Base-by-base conservation (phyloP, 2,888 invertebrate species). In the Adineta ricciae region DNA sequence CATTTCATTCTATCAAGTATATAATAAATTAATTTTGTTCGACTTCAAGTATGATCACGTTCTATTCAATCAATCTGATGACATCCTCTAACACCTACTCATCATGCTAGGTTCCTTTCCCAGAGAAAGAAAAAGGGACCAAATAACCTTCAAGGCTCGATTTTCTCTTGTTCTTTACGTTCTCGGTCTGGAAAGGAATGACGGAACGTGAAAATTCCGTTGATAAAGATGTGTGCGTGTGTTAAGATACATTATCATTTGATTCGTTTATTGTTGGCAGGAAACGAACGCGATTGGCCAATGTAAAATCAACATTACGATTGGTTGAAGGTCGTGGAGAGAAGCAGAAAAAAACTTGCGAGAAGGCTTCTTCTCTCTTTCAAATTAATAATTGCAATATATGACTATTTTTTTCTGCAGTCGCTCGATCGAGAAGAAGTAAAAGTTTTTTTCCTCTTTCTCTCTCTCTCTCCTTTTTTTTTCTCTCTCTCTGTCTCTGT, bases 1-100 rank as follows among this genome's bases (percentile, higher is more conserved):
- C 64, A 64, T 64, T 64, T 64, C 64, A 64, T 32, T 64, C 32
- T 64, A 64, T 64, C 64, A 64, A 64, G 64, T 64, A 64, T 64
- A 64, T 32, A 64, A 64, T 64, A 64, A 64, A 64, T 64, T 64
- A 64, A 64, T 64, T 64, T 64, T 64, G 64, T 64, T 32, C 16
- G 32, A 64, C 64, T 64, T 64, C 64, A 64, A 64, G 64, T 64
- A 64, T 64, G 32, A 64, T 64, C 64, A 64, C 19, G 64, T 64
- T 11, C 32, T 64, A 64, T 64, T 36, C 64, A 64, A 64, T 64
- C 19, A 64, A 19, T 32, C 2, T 19, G 64, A 64, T 64, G 27
- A 64, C 56, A 56, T 56, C 21, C n/a, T n/a, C n/a, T 56, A 56
- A 27, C 64, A 64, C 64, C 32, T 64, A 64, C 64, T 64, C 64